phyloP scores from a whole-genome alignment of 2,113 vertebrate species.

The Murina feae region DNA sequence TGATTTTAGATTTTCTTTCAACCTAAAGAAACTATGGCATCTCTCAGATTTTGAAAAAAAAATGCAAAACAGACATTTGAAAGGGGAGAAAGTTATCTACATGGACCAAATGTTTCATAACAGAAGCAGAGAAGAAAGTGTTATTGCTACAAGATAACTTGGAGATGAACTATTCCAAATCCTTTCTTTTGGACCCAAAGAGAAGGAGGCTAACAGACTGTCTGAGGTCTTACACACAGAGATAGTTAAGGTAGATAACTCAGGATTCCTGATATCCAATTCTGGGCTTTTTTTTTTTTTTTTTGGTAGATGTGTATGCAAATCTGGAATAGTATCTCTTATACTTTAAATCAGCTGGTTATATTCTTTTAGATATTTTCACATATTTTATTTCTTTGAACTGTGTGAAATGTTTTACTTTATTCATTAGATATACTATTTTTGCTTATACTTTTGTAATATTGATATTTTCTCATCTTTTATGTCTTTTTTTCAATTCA shows the following conservation, averaged over 20 bases:
- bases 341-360: background rate
- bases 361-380: background rate
- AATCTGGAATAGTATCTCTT: background rate
- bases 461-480: background rate
- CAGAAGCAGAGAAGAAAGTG: background rate
- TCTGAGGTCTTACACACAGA: background rate
- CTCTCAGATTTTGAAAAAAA: background rate
- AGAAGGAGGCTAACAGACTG: background rate
- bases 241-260: background rate
- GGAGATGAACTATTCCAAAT: background rate
- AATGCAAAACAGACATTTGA: background rate
- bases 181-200: background rate
- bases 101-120: constrained; percentile 17
- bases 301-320: background rate
- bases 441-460: constrained; percentile 13
- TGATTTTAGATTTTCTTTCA: constrained; percentile 53
- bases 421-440: background rate
- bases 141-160: background rate
- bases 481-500: background rate
- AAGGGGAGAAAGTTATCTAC: background rate
- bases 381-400: background rate
- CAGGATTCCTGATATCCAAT: background rate
- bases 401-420: background rate
- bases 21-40: constrained; percentile 24
- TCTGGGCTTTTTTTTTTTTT: background rate